phyloP scores from a whole-genome alignment of 2,797 vertebrate species.

The Phrynocephalus guinanensis region DNA sequence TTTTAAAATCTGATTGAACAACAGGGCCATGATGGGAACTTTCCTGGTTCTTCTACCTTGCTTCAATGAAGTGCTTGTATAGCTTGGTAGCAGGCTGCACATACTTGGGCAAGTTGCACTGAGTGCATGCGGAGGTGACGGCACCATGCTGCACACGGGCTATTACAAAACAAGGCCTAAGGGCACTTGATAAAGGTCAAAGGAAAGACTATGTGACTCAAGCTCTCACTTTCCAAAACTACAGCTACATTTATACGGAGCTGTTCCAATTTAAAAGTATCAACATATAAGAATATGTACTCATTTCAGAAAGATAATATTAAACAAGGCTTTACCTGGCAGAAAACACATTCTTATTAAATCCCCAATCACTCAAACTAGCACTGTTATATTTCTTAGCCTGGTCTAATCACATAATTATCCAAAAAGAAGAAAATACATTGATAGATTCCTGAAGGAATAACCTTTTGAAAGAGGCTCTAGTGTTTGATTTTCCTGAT shows the following conservation, averaged over 20 bases:
- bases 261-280: too few relatives aligned
- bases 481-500: background rate
- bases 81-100: background rate
- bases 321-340: background rate
- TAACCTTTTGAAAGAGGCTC: background rate
- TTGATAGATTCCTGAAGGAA: slow-evolving; percentile 55
- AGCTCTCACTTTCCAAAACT: too few relatives aligned
- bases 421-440: slow-evolving; percentile 51
- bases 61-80: background rate
- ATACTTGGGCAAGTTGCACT: background rate
- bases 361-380: slow-evolving; percentile 39
- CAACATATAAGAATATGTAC: too few relatives aligned
- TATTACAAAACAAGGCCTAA: too few relatives aligned
- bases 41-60: background rate
- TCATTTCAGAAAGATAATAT: slow-evolving; percentile 12
- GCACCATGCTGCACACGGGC: too few relatives aligned
- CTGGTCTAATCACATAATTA: slow-evolving; percentile 55
- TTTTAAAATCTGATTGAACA: too few relatives aligned
- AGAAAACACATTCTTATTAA: slow-evolving; percentile 50
- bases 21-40: too few relatives aligned
- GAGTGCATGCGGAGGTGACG: too few relatives aligned
- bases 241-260: too few relatives aligned
- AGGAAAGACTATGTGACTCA: too few relatives aligned
- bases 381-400: slow-evolving; percentile 48
- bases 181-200: too few relatives aligned